Base-by-base conservation (phyloP, 2,113 vertebrate genomes). In the Paedocypris sp. region DNA sequence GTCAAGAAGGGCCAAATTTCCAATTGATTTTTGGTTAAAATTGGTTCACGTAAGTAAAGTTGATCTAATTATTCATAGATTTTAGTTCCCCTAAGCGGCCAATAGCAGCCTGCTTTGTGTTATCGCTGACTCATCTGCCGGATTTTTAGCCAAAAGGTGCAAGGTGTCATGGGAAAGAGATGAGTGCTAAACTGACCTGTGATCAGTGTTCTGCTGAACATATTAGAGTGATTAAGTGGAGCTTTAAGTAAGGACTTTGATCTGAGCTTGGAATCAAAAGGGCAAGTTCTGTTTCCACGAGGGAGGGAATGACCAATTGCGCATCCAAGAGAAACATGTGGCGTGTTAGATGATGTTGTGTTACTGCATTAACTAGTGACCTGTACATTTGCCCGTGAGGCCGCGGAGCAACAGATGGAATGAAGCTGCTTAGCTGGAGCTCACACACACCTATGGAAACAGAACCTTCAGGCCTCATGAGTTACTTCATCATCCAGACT, bases 321-420 rank as follows among this genome's bases (percentile, higher is more conserved):
- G 3, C 35, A 15, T 39, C 51, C 51, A 33, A 16, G 1, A 28
- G 12, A 25, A 23, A 5, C 3, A 26, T 39, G 32, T 4, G 19
- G 11, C 6, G 28, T 19, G n/a, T n/a, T n/a, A n/a, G n/a, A n/a
- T 6, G 31, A 19, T 49, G 26, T 19, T 6, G 38, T 26, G 16
- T 71, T 41, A 54, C 60, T 8, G 22, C 5, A n/a, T n/a, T n/a
- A n/a, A n/a, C n/a, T n/a, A n/a, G n/a, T 67, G 64, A 71, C 60
- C 69, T 29, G 56, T 47, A 16, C 8, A 16, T 23, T 36, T 18
- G 16, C 8, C 48, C 13, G 1, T 1, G 22, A 41, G 61, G 18
- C 16, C 28, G 9, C 6, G 11, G 13, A 48, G 38, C 41, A 43
- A 49, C 18, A 53, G 10, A 53, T 22, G 22, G 32, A 54, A 48